Base-by-base conservation (phyloP, 2,113 vertebrate genomes). In the Alligator mississippiensis region DNA sequence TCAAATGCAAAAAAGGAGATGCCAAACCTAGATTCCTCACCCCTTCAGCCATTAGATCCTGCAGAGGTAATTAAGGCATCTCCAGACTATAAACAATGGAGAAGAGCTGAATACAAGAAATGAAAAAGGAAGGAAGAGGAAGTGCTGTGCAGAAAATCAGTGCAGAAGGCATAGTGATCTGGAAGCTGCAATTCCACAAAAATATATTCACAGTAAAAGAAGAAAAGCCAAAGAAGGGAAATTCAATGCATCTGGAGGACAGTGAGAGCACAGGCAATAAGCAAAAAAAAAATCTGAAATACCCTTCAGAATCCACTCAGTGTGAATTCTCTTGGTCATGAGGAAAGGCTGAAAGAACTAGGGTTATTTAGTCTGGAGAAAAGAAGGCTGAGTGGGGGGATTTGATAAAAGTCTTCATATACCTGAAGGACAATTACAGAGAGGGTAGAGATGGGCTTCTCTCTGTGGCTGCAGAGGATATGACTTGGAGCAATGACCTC, bases 41-140 rank as follows among this genome's bases (percentile, higher is more conserved):
- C n/a, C 54, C 30, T 54, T 74, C 61, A n/a, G 1, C 0, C 38
- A 19, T 6, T 0, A 47, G 11, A 60, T 47, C 55, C 21, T 47
- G 57, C 4, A 11, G 68, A 57, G 30, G n/a, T 18, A 92, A 82
- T 22, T 2, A 68, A 87, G 61, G 28, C 82, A 72, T 19, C 61
- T 74, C 38, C 82, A 25, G 38, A 72, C 55, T 16, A 66, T 54
- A 38, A 84, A 63, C 25, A 62, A 78, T 1, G 30, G 3, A 66
- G 13, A 54, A 38, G 77, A 4, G 5, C 58, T 47, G 54, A 88
- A 64, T 2, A 90, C 28, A 28, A 21, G 28, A 30, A 17, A 68
- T 72, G 68, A 72, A 72, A 11, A 17, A 72, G n/a, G 9, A 18
- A 17, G 30, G n/a, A 68, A 5, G 64, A 68, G 66, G 17, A n/a